Evolutionary conservation across 1,140 invertebrate genomes (phyloP).

Genomic region (Lysiphlebus fabarum): DNA sequence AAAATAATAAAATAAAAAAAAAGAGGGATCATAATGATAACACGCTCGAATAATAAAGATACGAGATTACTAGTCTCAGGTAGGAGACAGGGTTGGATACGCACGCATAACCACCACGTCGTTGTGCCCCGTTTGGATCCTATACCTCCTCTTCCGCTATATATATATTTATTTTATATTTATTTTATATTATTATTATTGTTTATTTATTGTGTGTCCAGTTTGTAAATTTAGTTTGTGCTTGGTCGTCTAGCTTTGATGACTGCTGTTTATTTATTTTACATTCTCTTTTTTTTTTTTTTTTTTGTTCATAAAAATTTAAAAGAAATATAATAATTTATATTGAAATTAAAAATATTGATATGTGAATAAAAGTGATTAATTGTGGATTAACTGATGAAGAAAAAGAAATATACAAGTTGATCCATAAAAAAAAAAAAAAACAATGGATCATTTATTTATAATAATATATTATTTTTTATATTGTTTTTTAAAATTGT

Average conservation of each 20-base stretch:
- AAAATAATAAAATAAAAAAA: conserved; percentile 11
- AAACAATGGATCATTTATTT: neutral
- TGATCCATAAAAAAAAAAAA: neutral
- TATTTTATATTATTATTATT: neutral
- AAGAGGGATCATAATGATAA: conserved; percentile 44
- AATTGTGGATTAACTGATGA: too few relatives aligned
- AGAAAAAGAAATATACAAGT: too few relatives aligned
- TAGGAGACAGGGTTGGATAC: conserved; percentile 57
- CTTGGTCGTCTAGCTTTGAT: too few relatives aligned
- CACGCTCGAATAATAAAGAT: conserved; percentile 56
- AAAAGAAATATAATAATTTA: too few relatives aligned
- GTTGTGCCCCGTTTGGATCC: conserved; percentile 29
- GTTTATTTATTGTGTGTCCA: too few relatives aligned
- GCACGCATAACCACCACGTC: conserved; percentile 47
- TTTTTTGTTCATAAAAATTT: too few relatives aligned
- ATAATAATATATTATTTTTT: neutral
- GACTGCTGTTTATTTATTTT: too few relatives aligned
- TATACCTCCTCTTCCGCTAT: conserved; percentile 44
- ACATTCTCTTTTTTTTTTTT: too few relatives aligned
- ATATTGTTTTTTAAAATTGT: conserved; percentile 5
- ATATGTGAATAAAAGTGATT: too few relatives aligned
- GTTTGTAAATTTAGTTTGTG: too few relatives aligned
- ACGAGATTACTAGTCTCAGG: conserved; percentile 37
- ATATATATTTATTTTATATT: conserved; percentile 22
- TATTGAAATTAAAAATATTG: too few relatives aligned